Evolutionary conservation across 2,113 vertebrate genomes (phyloP), one percentile per base, ranked within the genome.

Genomic region (Halichoerus grypus): DNA sequence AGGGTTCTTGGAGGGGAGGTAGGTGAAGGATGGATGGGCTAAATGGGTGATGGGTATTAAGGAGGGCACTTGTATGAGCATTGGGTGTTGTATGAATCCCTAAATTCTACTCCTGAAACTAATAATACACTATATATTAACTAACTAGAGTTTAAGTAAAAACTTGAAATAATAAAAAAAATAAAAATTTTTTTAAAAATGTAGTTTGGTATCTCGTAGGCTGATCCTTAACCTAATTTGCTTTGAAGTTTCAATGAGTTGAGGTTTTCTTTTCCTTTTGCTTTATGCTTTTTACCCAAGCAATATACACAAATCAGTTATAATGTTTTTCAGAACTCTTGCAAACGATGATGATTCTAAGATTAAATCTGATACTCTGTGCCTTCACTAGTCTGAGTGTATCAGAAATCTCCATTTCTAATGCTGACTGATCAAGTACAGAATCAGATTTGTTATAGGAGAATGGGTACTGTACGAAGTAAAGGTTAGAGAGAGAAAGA

Each of bases 331-430:
- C 69, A 59, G 69, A 83, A 53, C 42, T 71, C 94, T 94, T 51
- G 14, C 33, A 95, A 95, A 71, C 2, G 7, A 84, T 67, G 26
- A 57, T 88, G 51, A 92, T 51, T 59, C 65, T 42, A 22, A 59
- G 31, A 18, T 84, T 88, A 69, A 81, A 84, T 49, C 2, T 92
- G 28, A 72, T 59, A 84, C 4, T 46, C 57, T 49, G 57, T 59
- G 51, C 46, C 65, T 74, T 83, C 24, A 18, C 22, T 69, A 88
- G 22, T 46, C 8, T 4, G 4, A 83, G 26, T 42, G 31, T 14
- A 36, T 3, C 31, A 92, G 87, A 92, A 95, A 89, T 21, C 36
- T 85, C 91, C 31, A 42, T 81, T 77, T 61, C 72, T 88, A 76
- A 91, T 3, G 19, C 15, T 83, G 79, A 94, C 4, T 80, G 28